These are phyloP conservation scores for Oryzias dopingdopingensis DNA, from an alignment of 2,797 vertebrate genomes.

Conservation along the genomic window DNA sequence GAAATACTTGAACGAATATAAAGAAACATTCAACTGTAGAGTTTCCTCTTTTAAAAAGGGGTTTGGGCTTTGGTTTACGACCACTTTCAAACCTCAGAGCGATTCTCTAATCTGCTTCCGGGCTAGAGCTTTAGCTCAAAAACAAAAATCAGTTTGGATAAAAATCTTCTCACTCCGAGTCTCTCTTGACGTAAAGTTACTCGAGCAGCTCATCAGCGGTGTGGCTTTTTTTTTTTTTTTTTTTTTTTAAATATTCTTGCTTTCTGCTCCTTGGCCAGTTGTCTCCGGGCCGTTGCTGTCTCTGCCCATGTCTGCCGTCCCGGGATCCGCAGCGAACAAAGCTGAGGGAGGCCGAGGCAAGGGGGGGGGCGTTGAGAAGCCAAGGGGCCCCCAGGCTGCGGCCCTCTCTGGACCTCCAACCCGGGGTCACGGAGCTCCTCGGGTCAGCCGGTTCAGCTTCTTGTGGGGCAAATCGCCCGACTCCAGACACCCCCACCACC, in stretches of 20 bases:
- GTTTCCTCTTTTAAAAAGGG: too few relatives aligned
- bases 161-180: conserved; percentile 42
- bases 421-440: conserved; percentile 63
- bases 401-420: conserved; percentile 61
- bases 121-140: conserved; percentile 19
- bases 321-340: conserved; percentile 39
- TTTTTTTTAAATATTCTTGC: conserved; percentile 1
- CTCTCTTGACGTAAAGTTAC: conserved; percentile 61
- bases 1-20: not conserved
- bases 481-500: conserved; percentile 11
- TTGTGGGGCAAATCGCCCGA: conserved; percentile 47
- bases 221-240: conserved; percentile 35
- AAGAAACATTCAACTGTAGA: not conserved
- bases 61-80: too few relatives aligned
- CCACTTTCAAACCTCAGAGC: too few relatives aligned
- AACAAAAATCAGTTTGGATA: conserved; percentile 43
- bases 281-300: conserved; percentile 61
- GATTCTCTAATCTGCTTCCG: conserved; percentile 23
- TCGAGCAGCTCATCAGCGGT: conserved; percentile 43
- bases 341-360: conserved; percentile 24
- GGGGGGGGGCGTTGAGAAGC: conserved; percentile 43
- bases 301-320: conserved; percentile 58
- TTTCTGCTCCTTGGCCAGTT: conserved; percentile 42
- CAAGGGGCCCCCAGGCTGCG: conserved; percentile 59
- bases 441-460: conserved; percentile 58